phyloP scores from a whole-genome alignment of 2,888 invertebrate genomes.

The Rhingia rostrata region DNA sequence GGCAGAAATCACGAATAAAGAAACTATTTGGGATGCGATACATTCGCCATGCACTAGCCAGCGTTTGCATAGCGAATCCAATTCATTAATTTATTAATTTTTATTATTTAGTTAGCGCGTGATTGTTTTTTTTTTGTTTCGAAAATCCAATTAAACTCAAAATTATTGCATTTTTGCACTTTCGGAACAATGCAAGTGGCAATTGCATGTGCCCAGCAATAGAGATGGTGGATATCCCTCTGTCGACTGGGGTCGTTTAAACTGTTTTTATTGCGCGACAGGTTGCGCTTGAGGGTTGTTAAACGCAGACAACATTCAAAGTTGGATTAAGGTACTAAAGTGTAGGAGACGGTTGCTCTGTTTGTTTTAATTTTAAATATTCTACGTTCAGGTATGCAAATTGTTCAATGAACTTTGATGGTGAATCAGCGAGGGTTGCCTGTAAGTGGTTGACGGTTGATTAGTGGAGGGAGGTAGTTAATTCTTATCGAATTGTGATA shows the following conservation, averaged over 20 bases:
- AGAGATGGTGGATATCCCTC: slow-evolving; percentile 8
- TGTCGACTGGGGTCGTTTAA: slow-evolving; percentile 3
- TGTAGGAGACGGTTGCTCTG: background rate
- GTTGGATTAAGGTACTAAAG: background rate
- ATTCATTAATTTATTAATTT: slow-evolving; percentile 27
- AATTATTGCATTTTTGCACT: slow-evolving; percentile 36
- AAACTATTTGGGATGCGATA: slow-evolving; percentile 56
- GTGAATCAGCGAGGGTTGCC: background rate
- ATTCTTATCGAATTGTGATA: background rate
- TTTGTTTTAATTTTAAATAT: background rate
- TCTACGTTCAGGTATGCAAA: slow-evolving; percentile 34
- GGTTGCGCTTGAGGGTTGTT: slow-evolving; percentile 10
- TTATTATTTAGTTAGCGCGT: slow-evolving; percentile 28
- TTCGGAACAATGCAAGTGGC: background rate
- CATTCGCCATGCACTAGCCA: background rate
- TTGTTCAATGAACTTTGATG: slow-evolving; percentile 30
- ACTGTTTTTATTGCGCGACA: slow-evolving; percentile 22
- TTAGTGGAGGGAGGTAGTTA: background rate
- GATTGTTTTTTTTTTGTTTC: slow-evolving; percentile 2
- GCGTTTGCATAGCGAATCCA: slow-evolving; percentile 15
- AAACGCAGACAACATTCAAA: background rate
- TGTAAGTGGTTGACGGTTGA: background rate
- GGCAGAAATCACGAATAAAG: slow-evolving; percentile 54
- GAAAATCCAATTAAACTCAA: slow-evolving; percentile 45
- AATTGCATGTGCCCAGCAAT: slow-evolving; percentile 3